Conservation (phyloP, 2,113 vertebrate genomes). For the Pomatostomus ruficeps region DNA sequence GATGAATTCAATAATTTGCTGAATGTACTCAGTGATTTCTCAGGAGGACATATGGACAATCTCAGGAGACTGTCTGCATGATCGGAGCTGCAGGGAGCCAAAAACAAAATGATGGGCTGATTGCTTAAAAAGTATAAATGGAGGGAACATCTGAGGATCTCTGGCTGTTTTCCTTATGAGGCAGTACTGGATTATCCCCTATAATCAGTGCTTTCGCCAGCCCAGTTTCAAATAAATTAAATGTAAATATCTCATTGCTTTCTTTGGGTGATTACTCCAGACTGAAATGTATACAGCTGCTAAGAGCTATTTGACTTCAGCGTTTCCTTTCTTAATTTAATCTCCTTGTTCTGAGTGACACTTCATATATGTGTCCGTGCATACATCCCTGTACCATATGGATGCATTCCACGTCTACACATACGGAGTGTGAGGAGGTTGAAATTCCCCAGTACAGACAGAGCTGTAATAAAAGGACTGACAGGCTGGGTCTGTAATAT, state of each 20-base stretch:
- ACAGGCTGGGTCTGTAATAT: conserved; percentile 63
- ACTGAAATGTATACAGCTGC: conserved; percentile 21
- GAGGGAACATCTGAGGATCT: conserved; percentile 23
- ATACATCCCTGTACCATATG: not conserved
- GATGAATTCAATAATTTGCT: not conserved
- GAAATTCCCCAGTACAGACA: conserved; percentile 41
- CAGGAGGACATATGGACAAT: not conserved
- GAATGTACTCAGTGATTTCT: conserved; percentile 1
- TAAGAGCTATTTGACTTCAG: conserved; percentile 23
- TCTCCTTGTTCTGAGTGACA: not conserved
- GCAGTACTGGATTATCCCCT: conserved; percentile 32
- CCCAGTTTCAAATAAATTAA: conserved; percentile 37
- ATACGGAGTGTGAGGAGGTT: not conserved
- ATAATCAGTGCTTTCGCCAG: conserved; percentile 40
- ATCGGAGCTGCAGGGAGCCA: not conserved
- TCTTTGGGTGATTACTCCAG: conserved; percentile 34
- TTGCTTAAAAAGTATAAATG: not conserved
- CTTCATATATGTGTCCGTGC: not conserved
- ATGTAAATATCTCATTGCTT: conserved; percentile 43
- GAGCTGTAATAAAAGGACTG: conserved; percentile 52
- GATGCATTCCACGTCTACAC: not conserved
- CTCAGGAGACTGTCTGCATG: not conserved
- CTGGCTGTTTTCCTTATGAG: not conserved
- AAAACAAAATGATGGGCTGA: not conserved
- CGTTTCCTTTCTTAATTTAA: conserved; percentile 13